Percentiles rank a stretch among this genome's conserved stretches.
phyloP scores from a whole-genome alignment of 2,797 vertebrate species.

The Cichlasoma orientale region DNA sequence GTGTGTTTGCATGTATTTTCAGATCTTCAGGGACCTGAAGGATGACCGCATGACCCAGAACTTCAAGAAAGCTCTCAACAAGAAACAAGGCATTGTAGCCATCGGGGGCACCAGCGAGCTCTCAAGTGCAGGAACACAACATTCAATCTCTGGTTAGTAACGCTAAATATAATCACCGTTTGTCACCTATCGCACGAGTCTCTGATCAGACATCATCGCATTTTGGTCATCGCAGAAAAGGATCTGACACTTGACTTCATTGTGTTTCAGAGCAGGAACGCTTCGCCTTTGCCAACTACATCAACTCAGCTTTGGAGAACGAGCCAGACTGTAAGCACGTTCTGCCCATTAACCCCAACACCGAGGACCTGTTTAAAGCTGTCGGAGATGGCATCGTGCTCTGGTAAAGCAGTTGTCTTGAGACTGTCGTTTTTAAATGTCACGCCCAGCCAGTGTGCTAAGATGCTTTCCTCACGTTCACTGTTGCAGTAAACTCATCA shows the following conservation, averaged over 20 bases:
- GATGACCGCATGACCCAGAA: constrained; percentile 87
- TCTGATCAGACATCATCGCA: not conserved
- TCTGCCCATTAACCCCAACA: constrained; percentile 91
- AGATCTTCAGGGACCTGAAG: constrained; percentile 93
- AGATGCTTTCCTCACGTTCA: not conserved
- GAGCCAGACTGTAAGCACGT: constrained; percentile 89
- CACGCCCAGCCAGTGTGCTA: not conserved
- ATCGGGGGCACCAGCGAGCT: constrained; percentile 93
- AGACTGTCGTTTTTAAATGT: not conserved
- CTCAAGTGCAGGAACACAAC: constrained; percentile 94
- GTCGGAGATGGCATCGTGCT: constrained; percentile 91
- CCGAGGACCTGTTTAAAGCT: constrained; percentile 89
- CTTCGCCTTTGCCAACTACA: constrained; percentile 96
- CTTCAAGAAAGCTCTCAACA: constrained; percentile 92
- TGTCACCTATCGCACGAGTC: too few relatives aligned
- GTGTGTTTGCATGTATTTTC: constrained; percentile 20
- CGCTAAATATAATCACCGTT: not conserved
- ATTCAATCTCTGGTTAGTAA: constrained; percentile 91
- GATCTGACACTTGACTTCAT: not conserved
- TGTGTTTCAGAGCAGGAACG: constrained; percentile 91
- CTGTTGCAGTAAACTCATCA: constrained; percentile 94
- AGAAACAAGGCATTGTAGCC: constrained; percentile 93
- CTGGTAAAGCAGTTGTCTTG: constrained; percentile 82
- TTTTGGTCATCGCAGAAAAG: not conserved
- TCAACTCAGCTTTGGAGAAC: constrained; percentile 91